Percentiles rank a stretch among this genome's conserved stretches.
Evolutionary conservation across 2,113 vertebrate species (phyloP).

Genomic region (Falco punctatus): DNA sequence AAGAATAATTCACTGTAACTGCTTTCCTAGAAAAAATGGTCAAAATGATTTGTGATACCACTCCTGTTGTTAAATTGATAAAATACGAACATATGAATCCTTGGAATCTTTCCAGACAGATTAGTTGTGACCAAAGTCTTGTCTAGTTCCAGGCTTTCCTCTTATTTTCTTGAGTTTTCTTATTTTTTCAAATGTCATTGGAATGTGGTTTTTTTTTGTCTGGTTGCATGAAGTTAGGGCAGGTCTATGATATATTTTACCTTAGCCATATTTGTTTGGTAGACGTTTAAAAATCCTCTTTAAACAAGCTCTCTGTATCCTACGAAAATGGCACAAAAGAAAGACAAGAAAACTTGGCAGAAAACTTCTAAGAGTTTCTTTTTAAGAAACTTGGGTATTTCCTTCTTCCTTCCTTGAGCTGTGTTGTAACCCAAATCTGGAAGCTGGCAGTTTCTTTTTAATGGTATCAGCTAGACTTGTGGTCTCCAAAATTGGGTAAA

Average conservation of each 20-base stretch:
- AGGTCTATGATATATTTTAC: not conserved
- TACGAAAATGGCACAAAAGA: not conserved
- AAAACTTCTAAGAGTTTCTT: not conserved
- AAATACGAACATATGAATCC: not conserved
- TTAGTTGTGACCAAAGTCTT: not conserved
- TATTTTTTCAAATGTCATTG: not conserved
- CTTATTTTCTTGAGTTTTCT: not conserved
- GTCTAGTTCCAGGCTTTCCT: not conserved
- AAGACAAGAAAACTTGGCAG: not conserved
- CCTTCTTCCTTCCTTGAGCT: not conserved
- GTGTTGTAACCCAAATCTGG: not conserved
- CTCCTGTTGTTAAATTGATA: slow-evolving; percentile 6
- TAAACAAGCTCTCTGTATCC: not conserved
- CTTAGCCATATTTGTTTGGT: not conserved
- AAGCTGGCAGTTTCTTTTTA: not conserved
- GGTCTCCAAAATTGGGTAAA: not conserved
- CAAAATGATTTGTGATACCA: not conserved
- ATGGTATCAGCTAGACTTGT: not conserved
- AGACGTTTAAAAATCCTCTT: not conserved
- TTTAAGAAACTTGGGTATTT: not conserved
- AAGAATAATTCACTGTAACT: slow-evolving; percentile 23
- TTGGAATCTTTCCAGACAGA: not conserved
- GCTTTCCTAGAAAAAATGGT: not conserved
- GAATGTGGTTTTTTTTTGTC: not conserved
- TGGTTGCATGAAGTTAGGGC: not conserved